Percentiles rank a stretch among this genome's conserved stretches.
These are phyloP conservation scores for Fistularia tabacaria DNA, from an alignment of 2,797 vertebrate species.

Conservation along the genomic window DNA sequence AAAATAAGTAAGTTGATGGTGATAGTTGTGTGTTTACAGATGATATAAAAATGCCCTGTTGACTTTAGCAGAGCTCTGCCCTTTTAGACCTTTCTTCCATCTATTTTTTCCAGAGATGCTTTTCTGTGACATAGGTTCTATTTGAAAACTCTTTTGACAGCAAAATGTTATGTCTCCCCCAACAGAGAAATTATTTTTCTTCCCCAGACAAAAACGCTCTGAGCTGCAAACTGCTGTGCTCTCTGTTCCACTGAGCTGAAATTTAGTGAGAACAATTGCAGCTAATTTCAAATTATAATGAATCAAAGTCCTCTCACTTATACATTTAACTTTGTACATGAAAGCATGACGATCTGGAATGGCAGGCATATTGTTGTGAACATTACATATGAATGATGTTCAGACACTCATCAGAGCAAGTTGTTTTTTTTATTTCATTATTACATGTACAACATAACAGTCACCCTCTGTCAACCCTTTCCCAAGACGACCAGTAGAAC, in stretches of 20 bases:
- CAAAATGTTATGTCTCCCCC: conserved; percentile 1
- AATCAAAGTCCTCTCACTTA: conserved; percentile 7
- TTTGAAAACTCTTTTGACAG: background rate
- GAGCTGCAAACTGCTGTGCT: conserved; percentile 9
- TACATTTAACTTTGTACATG: background rate
- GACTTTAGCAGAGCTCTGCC: too few relatives aligned
- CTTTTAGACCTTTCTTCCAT: background rate
- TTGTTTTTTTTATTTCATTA: conserved; percentile 53
- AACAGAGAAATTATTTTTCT: conserved; percentile 7
- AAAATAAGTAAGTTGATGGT: too few relatives aligned
- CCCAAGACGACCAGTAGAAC: conserved; percentile 39
- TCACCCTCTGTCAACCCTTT: conserved; percentile 24
- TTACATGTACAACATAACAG: conserved; percentile 60
- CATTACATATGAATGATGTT: conserved; percentile 35
- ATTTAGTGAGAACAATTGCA: conserved; percentile 3
- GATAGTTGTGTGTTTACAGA: too few relatives aligned
- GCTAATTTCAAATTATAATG: conserved; percentile 6
- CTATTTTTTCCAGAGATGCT: background rate
- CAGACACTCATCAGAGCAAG: conserved; percentile 37
- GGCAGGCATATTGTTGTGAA: conserved; percentile 5
- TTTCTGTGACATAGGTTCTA: conserved; percentile 6
- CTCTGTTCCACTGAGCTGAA: conserved; percentile 14
- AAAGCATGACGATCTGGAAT: background rate
- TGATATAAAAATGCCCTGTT: too few relatives aligned
- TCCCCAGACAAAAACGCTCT: conserved; percentile 14